Percentiles rank a stretch among this genome's conserved stretches.
phyloP scores from a whole-genome alignment of 2,797 vertebrate species.

The Cephalopachus bancanus region DNA sequence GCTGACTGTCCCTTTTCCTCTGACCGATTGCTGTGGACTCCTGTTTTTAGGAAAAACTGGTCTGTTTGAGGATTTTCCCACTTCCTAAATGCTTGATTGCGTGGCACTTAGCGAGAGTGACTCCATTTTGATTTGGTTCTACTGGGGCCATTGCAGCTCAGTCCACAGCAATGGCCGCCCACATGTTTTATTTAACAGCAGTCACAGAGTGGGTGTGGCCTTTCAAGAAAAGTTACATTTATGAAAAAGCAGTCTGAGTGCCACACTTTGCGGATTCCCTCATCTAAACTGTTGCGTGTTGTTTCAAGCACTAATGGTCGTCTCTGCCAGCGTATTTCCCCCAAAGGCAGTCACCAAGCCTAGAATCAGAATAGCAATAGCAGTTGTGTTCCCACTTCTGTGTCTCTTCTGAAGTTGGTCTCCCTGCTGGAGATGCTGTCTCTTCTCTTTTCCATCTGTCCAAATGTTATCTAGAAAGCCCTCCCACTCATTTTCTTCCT shows the following conservation, averaged over 20 bases:
- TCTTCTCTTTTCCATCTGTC: constrained; percentile 12
- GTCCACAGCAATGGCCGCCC: background rate
- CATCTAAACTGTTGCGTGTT: background rate
- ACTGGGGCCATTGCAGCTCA: background rate
- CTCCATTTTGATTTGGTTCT: background rate
- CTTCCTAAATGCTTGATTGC: background rate
- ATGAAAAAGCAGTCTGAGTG: background rate
- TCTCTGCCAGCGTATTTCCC: background rate
- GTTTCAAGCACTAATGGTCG: background rate
- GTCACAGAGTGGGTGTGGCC: background rate
- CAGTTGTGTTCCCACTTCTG: background rate
- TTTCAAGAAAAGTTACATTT: background rate
- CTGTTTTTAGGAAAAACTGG: background rate
- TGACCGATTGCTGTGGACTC: background rate
- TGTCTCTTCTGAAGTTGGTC: constrained; percentile 29
- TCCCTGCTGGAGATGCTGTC: background rate
- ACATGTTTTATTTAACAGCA: background rate
- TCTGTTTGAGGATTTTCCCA: background rate
- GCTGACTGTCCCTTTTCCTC: background rate
- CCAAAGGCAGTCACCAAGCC: background rate
- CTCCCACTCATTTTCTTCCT: background rate
- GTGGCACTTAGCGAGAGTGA: background rate
- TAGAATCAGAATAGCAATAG: background rate
- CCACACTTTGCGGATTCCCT: background rate
- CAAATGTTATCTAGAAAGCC: background rate